These are phyloP conservation scores for Teleiodes luculella DNA, from an alignment of 2,888 invertebrate genomes.

Conservation along the genomic window DNA sequence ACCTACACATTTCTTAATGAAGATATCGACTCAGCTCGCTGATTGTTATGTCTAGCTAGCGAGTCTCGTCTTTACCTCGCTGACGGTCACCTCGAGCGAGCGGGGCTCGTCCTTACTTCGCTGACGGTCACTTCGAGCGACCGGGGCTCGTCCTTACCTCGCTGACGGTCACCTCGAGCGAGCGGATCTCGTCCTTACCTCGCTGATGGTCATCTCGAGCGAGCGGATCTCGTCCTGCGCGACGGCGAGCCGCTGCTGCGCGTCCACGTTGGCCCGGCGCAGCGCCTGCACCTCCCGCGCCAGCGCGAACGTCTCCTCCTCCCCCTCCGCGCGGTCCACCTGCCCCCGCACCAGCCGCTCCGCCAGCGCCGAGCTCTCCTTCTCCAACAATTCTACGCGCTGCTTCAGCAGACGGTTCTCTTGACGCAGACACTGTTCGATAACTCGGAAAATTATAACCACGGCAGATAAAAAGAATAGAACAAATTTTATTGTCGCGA, in stretches of 20 bases:
- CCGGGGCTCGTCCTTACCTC: conserved; percentile 33
- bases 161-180: no score
- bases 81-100: no score
- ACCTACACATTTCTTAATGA: no score
- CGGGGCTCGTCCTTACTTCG: no score
- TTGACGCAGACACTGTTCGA: conserved; percentile 86
- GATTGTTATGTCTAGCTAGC: no score
- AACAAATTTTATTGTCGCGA: no score
- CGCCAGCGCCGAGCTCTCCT: conserved; percentile 95
- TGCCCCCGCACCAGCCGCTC: conserved; percentile 95
- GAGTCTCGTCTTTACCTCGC: no score
- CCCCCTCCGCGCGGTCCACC: conserved; percentile 96
- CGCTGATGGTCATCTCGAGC: conserved; percentile 84
- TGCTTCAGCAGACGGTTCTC: conserved; percentile 98
- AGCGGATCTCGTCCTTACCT: conserved; percentile 45
- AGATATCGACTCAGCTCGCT: no score
- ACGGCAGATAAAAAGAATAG: no score
- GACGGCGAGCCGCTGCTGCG: conserved; percentile 92
- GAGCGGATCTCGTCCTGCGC: conserved; percentile 94
- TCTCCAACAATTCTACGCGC: conserved; percentile 96
- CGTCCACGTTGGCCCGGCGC: conserved; percentile 91
- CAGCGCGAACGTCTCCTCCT: conserved; percentile 90
- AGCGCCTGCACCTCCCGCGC: conserved; percentile 93
- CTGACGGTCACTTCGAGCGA: no score
- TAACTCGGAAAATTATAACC: no score